Percentiles rank a stretch among this genome's conserved stretches.
Evolutionary conservation across 2,113 vertebrate species (phyloP).

Genomic region (Phylloscopus whistleri): DNA sequence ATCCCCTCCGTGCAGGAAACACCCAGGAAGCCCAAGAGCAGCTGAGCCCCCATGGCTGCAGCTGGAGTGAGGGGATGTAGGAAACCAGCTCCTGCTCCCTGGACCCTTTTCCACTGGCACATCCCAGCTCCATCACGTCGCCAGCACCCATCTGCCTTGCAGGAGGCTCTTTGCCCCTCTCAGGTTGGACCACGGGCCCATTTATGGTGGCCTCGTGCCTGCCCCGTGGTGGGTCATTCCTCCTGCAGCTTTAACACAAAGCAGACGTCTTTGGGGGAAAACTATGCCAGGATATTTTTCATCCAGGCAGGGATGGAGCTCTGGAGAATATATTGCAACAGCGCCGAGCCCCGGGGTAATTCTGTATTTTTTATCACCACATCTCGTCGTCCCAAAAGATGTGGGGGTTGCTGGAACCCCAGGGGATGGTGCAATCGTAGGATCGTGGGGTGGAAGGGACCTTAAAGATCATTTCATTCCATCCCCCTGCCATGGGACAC

Average conservation of each 20-base stretch:
- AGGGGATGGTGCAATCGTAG: rapidly evolving
- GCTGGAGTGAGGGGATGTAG: background rate
- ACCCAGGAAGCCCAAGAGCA: rapidly evolving
- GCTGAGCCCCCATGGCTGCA: background rate
- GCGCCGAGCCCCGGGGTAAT: background rate
- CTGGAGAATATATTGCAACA: background rate
- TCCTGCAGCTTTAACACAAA: background rate
- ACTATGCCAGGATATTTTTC: background rate
- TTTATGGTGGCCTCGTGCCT: slow-evolving; percentile 35
- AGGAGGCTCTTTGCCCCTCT: background rate
- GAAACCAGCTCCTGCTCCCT: background rate
- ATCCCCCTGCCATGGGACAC: background rate
- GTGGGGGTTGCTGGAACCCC: background rate
- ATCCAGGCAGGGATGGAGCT: background rate
- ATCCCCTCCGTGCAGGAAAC: background rate
- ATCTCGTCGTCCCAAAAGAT: background rate
- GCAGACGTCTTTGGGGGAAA: slow-evolving; percentile 10
- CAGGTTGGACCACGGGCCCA: background rate
- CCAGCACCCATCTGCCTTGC: background rate
- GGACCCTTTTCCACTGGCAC: rapidly evolving
- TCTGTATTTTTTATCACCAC: background rate
- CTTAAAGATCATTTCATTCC: background rate
- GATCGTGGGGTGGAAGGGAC: background rate
- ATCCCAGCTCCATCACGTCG: background rate
- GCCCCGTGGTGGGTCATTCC: background rate